Evolutionary conservation across 1,140 invertebrate species (phyloP).

Genomic region (Coelopa frigida): DNA sequence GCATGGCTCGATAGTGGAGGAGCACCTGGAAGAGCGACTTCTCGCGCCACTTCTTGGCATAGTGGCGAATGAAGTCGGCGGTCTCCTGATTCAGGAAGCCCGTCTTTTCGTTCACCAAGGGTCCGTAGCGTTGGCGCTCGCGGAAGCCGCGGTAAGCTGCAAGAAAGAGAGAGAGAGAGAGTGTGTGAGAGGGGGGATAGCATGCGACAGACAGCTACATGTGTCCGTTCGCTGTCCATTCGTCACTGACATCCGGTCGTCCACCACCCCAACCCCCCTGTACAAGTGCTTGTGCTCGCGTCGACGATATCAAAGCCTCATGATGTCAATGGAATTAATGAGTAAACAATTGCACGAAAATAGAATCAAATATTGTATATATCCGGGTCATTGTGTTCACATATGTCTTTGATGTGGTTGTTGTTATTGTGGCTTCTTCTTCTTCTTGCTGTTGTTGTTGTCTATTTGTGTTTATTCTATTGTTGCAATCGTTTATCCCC

Average conservation of each 20-base stretch:
- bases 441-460: too few relatives aligned
- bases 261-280: too few relatives aligned
- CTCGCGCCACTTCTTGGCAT: conserved; percentile 68
- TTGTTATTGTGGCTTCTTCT: background rate
- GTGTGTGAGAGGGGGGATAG: conserved; percentile 10
- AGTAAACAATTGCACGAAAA: conserved; percentile 2
- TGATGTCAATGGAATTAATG: too few relatives aligned
- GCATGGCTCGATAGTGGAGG: conserved; percentile 67
- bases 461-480: too few relatives aligned
- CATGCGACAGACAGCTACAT: too few relatives aligned
- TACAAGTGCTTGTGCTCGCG: too few relatives aligned
- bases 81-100: conserved; percentile 62
- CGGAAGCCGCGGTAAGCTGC: conserved; percentile 65
- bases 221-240: too few relatives aligned
- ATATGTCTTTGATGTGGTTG: background rate
- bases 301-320: too few relatives aligned
- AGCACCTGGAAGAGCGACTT: conserved; percentile 76
- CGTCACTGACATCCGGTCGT: too few relatives aligned
- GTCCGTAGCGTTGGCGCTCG: conserved; percentile 57
- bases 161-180: conserved; percentile 26
- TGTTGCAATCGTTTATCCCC: too few relatives aligned
- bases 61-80: conserved; percentile 62
- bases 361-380: conserved; percentile 2
- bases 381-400: conserved; percentile 2
- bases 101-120: conserved; percentile 54